A percentile compares a stretch with the other conserved stretches of the same genome.
Evolutionary conservation across 2,888 invertebrate species (phyloP).

Genomic region (Metacarcinus magister): DNA sequence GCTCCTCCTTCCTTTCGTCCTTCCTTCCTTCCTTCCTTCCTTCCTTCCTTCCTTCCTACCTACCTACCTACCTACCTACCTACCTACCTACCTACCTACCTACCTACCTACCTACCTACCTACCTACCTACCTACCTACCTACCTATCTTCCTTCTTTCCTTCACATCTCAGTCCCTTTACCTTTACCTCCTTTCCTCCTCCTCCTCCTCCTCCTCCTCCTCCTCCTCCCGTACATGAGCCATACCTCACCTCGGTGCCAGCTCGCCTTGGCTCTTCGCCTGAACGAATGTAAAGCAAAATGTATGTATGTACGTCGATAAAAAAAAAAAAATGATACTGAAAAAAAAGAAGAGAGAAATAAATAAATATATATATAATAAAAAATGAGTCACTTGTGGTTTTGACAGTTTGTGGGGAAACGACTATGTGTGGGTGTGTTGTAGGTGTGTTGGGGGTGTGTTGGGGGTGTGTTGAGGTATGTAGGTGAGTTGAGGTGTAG

Average conservation of each 20-base stretch:
- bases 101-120: too few relatives aligned
- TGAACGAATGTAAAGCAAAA: constrained; percentile 36
- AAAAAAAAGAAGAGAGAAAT: too few relatives aligned
- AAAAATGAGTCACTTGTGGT: not conserved
- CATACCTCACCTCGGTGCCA: constrained; percentile 49
- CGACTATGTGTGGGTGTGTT: too few relatives aligned
- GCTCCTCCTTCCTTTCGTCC: not conserved
- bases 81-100: too few relatives aligned
- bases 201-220: constrained; percentile 31
- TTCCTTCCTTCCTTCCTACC: not conserved
- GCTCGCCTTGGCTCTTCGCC: constrained; percentile 16
- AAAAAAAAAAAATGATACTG: too few relatives aligned
- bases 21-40: not conserved
- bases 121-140: too few relatives aligned
- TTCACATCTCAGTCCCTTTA: not conserved
- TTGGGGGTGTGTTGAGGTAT: too few relatives aligned
- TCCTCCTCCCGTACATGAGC: constrained; percentile 5
- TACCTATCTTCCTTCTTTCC: not conserved
- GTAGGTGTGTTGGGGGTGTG: too few relatives aligned
- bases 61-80: too few relatives aligned
- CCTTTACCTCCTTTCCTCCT: not conserved
- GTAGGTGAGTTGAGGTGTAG: constrained; percentile 18
- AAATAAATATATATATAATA: too few relatives aligned
- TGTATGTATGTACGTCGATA: too few relatives aligned
- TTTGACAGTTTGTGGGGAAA: not conserved